Conservation (phyloP, 2,888 invertebrate species). For the Cabera pusaria region DNA sequence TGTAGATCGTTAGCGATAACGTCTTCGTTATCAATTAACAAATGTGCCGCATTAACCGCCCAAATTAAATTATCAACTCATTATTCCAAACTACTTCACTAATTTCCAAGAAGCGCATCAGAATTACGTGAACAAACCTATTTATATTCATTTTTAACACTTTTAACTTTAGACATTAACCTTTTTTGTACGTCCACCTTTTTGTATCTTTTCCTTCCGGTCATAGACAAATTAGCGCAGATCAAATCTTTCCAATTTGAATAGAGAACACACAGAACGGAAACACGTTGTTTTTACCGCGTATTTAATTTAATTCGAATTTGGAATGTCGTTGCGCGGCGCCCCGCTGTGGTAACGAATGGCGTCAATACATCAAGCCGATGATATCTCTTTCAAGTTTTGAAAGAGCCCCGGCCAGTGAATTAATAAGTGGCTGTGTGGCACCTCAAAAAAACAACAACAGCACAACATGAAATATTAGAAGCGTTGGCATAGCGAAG, state of each 20-base stretch:
- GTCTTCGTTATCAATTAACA: slow-evolving; percentile 47
- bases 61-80: slow-evolving; percentile 61
- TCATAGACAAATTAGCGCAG: slow-evolving; percentile 81
- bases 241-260: slow-evolving; percentile 73
- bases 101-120: slow-evolving; percentile 44
- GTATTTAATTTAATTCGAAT: slow-evolving; percentile 80
- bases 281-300: slow-evolving; percentile 79
- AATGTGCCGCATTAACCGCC: slow-evolving; percentile 54
- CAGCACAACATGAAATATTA: slow-evolving; percentile 55
- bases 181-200: slow-evolving; percentile 17
- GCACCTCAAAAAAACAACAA: slow-evolving; percentile 55
- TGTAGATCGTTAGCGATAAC: not conserved
- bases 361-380: slow-evolving; percentile 77
- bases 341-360: slow-evolving; percentile 77
- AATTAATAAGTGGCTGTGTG: slow-evolving; percentile 67
- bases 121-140: slow-evolving; percentile 22
- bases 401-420: slow-evolving; percentile 64
- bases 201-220: slow-evolving; percentile 34
- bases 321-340: slow-evolving; percentile 71
- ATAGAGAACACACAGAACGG: slow-evolving; percentile 63
- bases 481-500: slow-evolving; percentile 46
- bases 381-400: slow-evolving; percentile 82
- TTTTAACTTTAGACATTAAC: slow-evolving; percentile 1
- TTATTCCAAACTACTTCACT: slow-evolving; percentile 38
- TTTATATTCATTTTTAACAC: slow-evolving; percentile 4